Percentiles rank a stretch among this genome's conserved stretches.
Evolutionary conservation across 2,113 vertebrate species (phyloP).

Genomic region (Vulpes vulpes): DNA sequence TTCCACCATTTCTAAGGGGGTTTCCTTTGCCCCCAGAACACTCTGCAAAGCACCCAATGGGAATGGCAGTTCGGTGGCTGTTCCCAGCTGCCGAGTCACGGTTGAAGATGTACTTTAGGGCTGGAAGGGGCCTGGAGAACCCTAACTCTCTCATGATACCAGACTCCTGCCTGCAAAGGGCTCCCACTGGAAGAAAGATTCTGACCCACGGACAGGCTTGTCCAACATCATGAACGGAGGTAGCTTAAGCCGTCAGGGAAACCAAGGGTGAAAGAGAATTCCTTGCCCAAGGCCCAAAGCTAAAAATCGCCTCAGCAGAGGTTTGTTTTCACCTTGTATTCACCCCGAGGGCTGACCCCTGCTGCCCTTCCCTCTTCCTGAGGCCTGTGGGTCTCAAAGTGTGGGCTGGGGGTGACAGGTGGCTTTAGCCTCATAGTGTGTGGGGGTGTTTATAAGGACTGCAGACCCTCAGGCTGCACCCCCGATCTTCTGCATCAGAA

Average conservation of each 20-base stretch:
- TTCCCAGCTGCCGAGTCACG: neutral
- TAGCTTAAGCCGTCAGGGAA: neutral
- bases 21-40: neutral
- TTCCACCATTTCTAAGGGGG: neutral
- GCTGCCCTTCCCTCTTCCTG: neutral
- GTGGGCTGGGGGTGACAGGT: rapidly evolving
- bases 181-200: neutral
- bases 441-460: neutral
- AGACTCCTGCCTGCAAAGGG: neutral
- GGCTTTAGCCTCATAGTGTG: neutral
- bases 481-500: neutral
- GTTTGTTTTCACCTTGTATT: neutral
- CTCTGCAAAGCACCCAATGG: neutral
- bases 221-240: neutral
- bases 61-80: neutral
- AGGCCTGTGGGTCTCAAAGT: neutral
- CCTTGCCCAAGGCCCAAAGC: neutral
- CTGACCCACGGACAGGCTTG: neutral
- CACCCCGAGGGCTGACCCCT: neutral
- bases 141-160: neutral
- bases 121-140: neutral
- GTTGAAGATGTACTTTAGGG: neutral
- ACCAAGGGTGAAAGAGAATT: neutral
- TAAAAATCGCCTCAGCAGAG: neutral
- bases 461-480: neutral